Percentiles rank a stretch among this genome's conserved stretches.
These are phyloP conservation scores for Tursiops truncatus DNA, from an alignment of 2,113 vertebrate genomes.

Conservation along the genomic window DNA sequence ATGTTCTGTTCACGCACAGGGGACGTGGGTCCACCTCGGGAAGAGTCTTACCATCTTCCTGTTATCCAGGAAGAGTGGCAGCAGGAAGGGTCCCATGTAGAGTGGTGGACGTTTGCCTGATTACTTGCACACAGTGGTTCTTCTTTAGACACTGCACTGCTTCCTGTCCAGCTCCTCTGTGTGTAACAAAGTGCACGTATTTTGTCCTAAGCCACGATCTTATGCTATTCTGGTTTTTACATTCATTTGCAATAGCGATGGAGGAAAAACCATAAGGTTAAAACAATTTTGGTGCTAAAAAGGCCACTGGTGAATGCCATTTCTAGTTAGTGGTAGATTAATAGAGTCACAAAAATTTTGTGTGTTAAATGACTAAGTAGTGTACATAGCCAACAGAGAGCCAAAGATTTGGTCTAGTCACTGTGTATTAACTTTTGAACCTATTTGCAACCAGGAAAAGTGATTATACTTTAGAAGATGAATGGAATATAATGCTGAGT, in stretches of 20 bases:
- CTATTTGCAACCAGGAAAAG: background rate
- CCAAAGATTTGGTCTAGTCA: background rate
- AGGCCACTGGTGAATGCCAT: background rate
- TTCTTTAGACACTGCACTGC: background rate
- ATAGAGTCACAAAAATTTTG: background rate
- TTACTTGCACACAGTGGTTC: fast-evolving
- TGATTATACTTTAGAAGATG: background rate
- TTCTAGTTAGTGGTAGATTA: background rate
- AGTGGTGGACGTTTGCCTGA: background rate
- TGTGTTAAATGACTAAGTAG: background rate
- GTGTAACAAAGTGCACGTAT: background rate
- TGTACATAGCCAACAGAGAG: background rate
- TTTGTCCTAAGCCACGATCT: background rate
- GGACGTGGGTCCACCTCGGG: background rate
- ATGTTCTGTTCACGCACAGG: background rate
- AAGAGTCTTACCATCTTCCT: background rate
- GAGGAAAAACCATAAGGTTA: background rate
- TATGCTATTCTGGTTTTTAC: background rate
- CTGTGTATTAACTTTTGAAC: background rate
- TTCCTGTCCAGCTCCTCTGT: background rate
- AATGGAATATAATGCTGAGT: background rate
- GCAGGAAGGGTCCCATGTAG: background rate
- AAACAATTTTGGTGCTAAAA: conserved; percentile 23
- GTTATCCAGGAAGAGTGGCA: background rate
- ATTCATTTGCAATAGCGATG: background rate